Evolutionary conservation across 2,797 vertebrate genomes (phyloP).

Genomic region (Pteropus rufus): DNA sequence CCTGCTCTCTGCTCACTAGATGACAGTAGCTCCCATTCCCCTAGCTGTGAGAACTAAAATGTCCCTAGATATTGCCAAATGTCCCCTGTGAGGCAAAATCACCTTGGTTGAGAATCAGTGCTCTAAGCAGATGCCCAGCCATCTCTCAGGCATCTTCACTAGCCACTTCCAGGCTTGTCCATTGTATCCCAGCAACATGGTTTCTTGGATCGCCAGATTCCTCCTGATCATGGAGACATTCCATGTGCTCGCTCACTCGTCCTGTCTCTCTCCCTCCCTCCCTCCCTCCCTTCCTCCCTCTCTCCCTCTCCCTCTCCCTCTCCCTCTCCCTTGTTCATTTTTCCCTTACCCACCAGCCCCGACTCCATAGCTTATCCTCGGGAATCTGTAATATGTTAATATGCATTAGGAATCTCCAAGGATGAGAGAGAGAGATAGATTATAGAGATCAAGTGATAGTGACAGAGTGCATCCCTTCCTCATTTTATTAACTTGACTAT

Average conservation of each 20-base stretch:
- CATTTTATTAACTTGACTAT: background rate
- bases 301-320: background rate
- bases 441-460: background rate
- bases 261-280: background rate
- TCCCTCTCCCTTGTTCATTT: background rate
- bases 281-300: background rate
- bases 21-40: too few relatives aligned
- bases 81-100: background rate
- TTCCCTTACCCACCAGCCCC: background rate
- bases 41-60: background rate
- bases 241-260: background rate
- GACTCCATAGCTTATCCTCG: background rate
- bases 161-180: background rate
- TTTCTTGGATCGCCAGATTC: too few relatives aligned
- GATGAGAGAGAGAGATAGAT: background rate
- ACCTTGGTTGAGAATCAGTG: background rate
- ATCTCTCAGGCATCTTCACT: background rate
- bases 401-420: background rate
- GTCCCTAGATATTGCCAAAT: background rate
- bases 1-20: background rate
- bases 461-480: background rate
- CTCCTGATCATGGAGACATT: background rate
- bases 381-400: background rate
- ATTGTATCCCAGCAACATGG: accelerated
- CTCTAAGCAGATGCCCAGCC: background rate